A percentile compares a stretch with the other conserved stretches of the same genome.
phyloP scores from a whole-genome alignment of 92 coral and sea anemone genomes.

The Siderastrea radians region DNA sequence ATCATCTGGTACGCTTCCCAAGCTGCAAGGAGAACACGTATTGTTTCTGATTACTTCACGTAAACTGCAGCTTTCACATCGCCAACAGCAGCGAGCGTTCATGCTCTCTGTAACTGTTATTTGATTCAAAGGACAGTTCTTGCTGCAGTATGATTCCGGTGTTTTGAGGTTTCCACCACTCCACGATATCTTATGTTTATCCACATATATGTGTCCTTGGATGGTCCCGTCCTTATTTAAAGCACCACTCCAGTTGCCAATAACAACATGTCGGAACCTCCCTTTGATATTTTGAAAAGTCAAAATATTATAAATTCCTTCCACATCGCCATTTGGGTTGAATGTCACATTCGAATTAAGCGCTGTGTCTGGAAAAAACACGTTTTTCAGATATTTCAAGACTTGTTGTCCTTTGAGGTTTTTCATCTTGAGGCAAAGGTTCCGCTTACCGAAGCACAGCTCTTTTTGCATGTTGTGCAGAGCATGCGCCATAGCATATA shows the following conservation, averaged over 20 bases:
- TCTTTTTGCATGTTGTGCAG: constrained; percentile 70
- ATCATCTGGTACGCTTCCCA: no score
- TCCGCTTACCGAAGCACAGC: constrained; percentile 55
- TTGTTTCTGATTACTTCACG: no score
- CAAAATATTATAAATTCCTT: constrained; percentile 73
- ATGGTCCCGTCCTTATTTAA: constrained; percentile 59
- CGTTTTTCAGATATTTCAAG: constrained; percentile 70
- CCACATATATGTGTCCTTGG: constrained; percentile 41
- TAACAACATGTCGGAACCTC: constrained; percentile 35
- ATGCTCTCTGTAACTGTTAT: no score
- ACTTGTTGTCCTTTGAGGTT: constrained; percentile 46
- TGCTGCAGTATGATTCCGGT: constrained; percentile 81
- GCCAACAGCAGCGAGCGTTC: no score
- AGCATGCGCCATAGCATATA: constrained; percentile 80
- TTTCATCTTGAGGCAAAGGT: constrained; percentile 62
- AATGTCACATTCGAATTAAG: constrained; percentile 72
- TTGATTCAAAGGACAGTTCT: constrained; percentile 43
- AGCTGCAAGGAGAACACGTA: no score
- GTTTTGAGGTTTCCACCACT: not conserved
- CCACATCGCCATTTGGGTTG: constrained; percentile 81
- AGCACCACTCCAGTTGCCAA: constrained; percentile 82
- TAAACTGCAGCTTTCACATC: no score
- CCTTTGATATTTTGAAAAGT: constrained; percentile 71
- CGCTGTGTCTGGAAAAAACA: constrained; percentile 76
- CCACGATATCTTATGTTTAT: constrained; percentile 63